These are phyloP conservation scores for Saxicola maurus DNA, from an alignment of 2,797 vertebrate species.

Conservation along the genomic window DNA sequence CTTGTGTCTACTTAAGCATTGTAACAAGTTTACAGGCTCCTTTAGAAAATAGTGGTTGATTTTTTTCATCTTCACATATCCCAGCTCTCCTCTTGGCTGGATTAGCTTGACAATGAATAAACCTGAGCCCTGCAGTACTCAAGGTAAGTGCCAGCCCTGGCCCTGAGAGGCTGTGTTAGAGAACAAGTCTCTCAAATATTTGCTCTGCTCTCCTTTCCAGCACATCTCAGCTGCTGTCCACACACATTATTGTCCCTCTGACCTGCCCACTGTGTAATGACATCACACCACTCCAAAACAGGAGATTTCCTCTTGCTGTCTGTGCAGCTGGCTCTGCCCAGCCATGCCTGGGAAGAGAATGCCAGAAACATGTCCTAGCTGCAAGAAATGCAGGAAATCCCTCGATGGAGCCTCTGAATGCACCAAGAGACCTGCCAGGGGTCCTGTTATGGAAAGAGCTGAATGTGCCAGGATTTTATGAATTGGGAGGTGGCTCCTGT, in stretches of 20 bases:
- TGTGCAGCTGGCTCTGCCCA: neutral
- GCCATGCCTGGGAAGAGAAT: neutral
- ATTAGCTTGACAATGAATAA: neutral
- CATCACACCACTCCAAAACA: neutral
- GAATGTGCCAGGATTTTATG: neutral
- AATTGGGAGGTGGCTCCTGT: neutral
- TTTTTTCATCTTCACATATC: neutral
- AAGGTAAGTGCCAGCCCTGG: neutral
- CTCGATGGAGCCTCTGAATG: neutral
- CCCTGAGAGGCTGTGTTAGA: neutral
- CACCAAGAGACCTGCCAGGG: neutral
- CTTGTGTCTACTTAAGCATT: neutral
- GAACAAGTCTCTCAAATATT: neutral
- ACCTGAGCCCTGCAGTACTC: neutral
- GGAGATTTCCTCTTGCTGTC: neutral
- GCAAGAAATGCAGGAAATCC: neutral
- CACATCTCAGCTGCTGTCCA: neutral
- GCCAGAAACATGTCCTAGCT: neutral
- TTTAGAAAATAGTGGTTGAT: neutral
- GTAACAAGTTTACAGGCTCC: neutral
- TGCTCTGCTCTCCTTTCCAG: constrained; percentile 10
- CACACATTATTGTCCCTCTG: neutral
- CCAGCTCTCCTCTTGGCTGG: neutral
- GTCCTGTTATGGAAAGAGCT: neutral
- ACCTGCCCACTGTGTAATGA: neutral